Evolutionary conservation across 2,113 vertebrate species (phyloP).

Genomic region (Girardinichthys multiradiatus): DNA sequence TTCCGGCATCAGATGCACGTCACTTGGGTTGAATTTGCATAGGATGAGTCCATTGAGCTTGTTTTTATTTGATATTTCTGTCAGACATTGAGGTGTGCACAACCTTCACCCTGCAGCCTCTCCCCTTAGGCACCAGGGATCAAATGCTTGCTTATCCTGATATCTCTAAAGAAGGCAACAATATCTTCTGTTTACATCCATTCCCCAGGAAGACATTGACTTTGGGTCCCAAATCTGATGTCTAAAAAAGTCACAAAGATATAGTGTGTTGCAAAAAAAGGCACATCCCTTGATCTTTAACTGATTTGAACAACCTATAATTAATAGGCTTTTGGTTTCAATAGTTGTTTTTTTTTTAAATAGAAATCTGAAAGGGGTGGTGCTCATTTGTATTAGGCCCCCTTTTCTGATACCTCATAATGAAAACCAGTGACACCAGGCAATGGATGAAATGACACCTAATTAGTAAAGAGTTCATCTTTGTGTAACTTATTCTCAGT

Average conservation of each 20-base stretch:
- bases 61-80: not conserved
- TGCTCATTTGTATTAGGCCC: too few relatives aligned
- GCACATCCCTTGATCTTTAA: too few relatives aligned
- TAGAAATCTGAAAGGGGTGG: too few relatives aligned
- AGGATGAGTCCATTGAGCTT: not conserved
- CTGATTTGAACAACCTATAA: too few relatives aligned
- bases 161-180: not conserved
- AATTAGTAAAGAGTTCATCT: too few relatives aligned
- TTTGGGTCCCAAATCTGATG: not conserved
- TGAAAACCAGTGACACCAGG: too few relatives aligned
- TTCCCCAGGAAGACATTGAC: not conserved
- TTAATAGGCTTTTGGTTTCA: too few relatives aligned
- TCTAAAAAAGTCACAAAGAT: not conserved
- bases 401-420: too few relatives aligned
- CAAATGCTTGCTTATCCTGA: conserved; percentile 6
- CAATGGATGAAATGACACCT: too few relatives aligned
- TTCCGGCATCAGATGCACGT: not conserved
- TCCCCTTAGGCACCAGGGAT: not conserved
- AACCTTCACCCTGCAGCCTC: not conserved
- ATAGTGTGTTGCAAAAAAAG: too few relatives aligned
- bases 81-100: not conserved
- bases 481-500: too few relatives aligned
- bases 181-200: not conserved
- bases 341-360: too few relatives aligned
- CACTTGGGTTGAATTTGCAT: not conserved